These are phyloP conservation scores for Monoplex corrugatus DNA, from an alignment of 2,888 invertebrate genomes.

Conservation along the genomic window DNA sequence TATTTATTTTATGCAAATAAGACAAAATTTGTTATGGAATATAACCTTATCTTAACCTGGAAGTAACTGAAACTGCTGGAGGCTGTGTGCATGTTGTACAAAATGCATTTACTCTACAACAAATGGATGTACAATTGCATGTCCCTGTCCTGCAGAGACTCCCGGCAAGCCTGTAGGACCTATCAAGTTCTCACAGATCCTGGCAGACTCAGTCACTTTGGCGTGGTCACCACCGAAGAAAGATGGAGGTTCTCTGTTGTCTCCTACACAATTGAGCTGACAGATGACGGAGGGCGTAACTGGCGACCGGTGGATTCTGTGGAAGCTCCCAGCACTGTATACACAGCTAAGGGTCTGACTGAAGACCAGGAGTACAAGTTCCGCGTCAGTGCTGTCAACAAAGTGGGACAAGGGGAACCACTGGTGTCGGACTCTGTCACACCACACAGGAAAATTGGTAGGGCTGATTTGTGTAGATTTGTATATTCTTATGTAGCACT, in stretches of 20 bases:
- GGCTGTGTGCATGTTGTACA: too few species aligned
- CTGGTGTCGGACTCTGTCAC: constrained; percentile 91
- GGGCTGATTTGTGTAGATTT: too few species aligned
- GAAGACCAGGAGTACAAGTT: constrained; percentile 77
- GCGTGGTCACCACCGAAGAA: constrained; percentile 81
- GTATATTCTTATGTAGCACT: too few species aligned
- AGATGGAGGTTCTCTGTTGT: constrained; percentile 80
- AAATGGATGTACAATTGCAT: too few species aligned
- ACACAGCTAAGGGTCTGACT: constrained; percentile 71
- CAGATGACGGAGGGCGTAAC: constrained; percentile 72
- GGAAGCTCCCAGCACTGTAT: constrained; percentile 73
- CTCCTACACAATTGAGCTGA: constrained; percentile 78
- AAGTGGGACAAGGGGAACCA: constrained; percentile 75
- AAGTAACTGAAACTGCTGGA: too few species aligned
- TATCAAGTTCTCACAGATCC: constrained; percentile 76
- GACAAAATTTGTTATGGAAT: too few species aligned
- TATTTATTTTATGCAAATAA: too few species aligned
- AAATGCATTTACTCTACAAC: too few species aligned
- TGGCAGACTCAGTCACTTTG: constrained; percentile 78
- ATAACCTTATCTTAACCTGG: too few species aligned
- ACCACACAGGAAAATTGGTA: constrained; percentile 89
- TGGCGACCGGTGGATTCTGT: constrained; percentile 74
- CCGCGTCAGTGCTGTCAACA: constrained; percentile 79
- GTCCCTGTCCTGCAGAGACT: constrained; percentile 61
- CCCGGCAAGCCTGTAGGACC: constrained; percentile 78